Evolutionary conservation across 2,888 invertebrate species (phyloP), one percentile per base, ranked within the genome.

Genomic region (Lasius fuliginosus): DNA sequence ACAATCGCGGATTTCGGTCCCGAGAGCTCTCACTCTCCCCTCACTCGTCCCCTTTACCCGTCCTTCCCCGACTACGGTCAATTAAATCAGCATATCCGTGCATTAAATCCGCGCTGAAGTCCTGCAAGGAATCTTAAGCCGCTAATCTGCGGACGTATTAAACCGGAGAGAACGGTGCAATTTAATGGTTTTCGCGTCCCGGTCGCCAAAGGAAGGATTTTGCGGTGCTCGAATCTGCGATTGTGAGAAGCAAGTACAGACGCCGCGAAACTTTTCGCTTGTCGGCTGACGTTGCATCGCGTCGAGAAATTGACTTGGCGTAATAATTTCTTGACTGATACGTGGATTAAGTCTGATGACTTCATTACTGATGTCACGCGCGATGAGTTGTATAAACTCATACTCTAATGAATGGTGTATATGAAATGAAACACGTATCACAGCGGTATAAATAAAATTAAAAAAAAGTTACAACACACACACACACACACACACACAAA

Each of bases 81-180:
- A 83, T 83, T 83, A 83, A 79, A 83, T 83, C 83, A 69, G 62
- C 83, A 69, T 79, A 83, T 69, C 62, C 67, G 79, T n/a, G 79
- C 60, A 23, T 79, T 53, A 69, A 79, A 36, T 27, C 60, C 68
- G 33, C 12, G 18, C 18, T 42, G 27, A 64, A 64, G 49, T 60
- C 67, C 46, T 60, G 79, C 58, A 1, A 62, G 67, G 69, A 79
- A 79, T 83, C 83, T 79, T 79, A 69, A 69, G 69, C 69, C 56
- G 49, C 58, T 60, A 69, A 79, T 83, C 79, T 79, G 40, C 60
- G 60, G 46, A 62, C 79, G 62, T 69, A 53, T 53, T 62, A 53
- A 79, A 83, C 42, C n/a, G 40, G 23, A 18, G 69, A 62, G 77
- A 79, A 77, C 23, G 53, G 12, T 53, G 67, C 62, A 64, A 79